Conservation (phyloP, 92 coral and sea anemone species). For the Heteractis magnifica region DNA sequence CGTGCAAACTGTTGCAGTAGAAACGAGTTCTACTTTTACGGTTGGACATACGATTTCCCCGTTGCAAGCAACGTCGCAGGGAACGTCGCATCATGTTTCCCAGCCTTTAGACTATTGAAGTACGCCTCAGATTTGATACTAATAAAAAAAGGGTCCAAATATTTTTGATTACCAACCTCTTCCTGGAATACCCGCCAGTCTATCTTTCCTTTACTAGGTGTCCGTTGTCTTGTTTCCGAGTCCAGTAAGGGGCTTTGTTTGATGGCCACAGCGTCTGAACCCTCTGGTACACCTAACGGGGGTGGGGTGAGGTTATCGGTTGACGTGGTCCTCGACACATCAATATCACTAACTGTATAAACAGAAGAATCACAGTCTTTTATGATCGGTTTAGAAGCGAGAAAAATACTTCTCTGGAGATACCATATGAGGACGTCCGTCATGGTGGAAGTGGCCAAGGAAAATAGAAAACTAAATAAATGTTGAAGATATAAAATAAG, state of each 20-base stretch:
- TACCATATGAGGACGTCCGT: conserved; percentile 38
- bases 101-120: no score
- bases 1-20: no score
- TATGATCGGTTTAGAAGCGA: conserved; percentile 12
- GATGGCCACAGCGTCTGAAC: conserved; percentile 40
- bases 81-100: no score
- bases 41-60: no score
- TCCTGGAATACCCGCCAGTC: conserved; percentile 95
- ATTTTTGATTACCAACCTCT: conserved; percentile 59
- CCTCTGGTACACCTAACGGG: conserved; percentile 15
- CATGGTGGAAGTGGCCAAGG: conserved; percentile 4
- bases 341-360: conserved; percentile 47
- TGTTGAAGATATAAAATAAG: neutral
- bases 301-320: conserved; percentile 60
- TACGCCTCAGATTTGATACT: no score
- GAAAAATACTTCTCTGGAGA: conserved; percentile 47
- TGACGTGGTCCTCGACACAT: conserved; percentile 69
- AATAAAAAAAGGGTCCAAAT: neutral
- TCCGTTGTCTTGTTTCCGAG: conserved; percentile 25
- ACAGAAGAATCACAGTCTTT: conserved; percentile 13
- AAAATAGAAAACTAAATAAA: neutral
- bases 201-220: conserved; percentile 56
- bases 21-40: no score
- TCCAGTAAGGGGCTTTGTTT: conserved; percentile 33
- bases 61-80: no score